Evolutionary conservation across 2,113 vertebrate genomes (phyloP).

Genomic region (Labrus mixtus): DNA sequence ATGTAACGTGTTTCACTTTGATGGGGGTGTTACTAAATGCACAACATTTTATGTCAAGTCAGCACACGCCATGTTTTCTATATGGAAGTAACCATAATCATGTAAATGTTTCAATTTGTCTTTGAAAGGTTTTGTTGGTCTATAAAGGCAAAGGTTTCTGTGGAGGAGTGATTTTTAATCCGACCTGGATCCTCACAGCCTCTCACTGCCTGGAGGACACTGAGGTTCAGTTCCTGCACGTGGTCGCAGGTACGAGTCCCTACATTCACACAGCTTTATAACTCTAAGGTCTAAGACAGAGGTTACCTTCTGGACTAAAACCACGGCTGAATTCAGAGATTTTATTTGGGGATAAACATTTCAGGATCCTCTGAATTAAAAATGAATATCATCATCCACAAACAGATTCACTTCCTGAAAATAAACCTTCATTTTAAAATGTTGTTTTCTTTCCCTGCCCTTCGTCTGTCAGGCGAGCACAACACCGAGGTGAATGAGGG

Average conservation of each 20-base stretch:
- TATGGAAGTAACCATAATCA: too few relatives aligned
- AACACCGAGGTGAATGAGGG: constrained; percentile 78
- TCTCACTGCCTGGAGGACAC: constrained; percentile 90
- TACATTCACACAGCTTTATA: background rate
- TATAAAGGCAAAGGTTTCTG: constrained; percentile 80
- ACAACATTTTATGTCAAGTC: too few relatives aligned
- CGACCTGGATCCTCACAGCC: constrained; percentile 91
- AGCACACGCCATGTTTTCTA: too few relatives aligned
- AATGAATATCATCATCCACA: too few relatives aligned
- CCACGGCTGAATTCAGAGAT: too few relatives aligned
- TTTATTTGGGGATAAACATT: too few relatives aligned
- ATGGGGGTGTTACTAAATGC: too few relatives aligned
- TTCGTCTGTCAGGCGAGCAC: constrained; percentile 86
- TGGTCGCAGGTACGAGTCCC: constrained; percentile 85
- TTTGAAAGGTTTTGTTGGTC: constrained; percentile 84
- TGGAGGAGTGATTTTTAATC: constrained; percentile 87
- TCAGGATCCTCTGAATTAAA: too few relatives aligned
- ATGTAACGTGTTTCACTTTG: too few relatives aligned
- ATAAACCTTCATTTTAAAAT: background rate
- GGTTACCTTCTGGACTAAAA: too few relatives aligned
- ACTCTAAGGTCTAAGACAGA: too few relatives aligned
- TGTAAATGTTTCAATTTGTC: background rate
- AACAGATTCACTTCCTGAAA: background rate
- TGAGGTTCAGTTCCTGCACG: constrained; percentile 63
- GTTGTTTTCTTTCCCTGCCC: background rate